phyloP scores from a whole-genome alignment of 2,113 vertebrate genomes.

The Gymnogyps californianus region DNA sequence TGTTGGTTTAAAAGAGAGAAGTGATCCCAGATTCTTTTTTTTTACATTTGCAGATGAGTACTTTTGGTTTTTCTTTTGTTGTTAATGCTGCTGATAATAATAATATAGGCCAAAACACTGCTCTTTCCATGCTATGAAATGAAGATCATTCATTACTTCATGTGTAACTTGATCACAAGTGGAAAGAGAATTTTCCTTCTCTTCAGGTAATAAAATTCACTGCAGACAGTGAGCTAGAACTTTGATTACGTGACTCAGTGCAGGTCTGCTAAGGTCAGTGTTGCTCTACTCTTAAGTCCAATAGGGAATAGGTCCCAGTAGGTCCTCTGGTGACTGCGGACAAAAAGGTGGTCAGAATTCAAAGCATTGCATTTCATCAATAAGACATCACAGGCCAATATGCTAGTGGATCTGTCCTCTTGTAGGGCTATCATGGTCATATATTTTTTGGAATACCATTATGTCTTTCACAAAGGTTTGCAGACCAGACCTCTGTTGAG shows the following conservation, averaged over 20 bases:
- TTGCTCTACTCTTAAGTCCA: neutral
- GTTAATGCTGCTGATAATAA: neutral
- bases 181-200: neutral
- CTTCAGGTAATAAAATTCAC: neutral
- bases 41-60: neutral
- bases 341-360: neutral
- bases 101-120: neutral
- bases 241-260: neutral
- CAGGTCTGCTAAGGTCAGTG: neutral
- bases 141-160: neutral
- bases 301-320: rapidly evolving
- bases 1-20: neutral
- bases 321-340: neutral
- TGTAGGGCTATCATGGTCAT: neutral
- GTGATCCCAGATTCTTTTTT: neutral
- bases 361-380: neutral
- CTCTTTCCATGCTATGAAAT: neutral
- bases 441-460: neutral
- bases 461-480: neutral
- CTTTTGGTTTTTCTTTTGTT: neutral
- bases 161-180: neutral
- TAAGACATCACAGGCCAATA: neutral
- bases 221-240: neutral
- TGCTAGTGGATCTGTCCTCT: neutral
- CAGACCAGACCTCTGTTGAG: neutral